Evolutionary conservation across 2,888 invertebrate genomes (phyloP).

Genomic region (Brachyptera risi): DNA sequence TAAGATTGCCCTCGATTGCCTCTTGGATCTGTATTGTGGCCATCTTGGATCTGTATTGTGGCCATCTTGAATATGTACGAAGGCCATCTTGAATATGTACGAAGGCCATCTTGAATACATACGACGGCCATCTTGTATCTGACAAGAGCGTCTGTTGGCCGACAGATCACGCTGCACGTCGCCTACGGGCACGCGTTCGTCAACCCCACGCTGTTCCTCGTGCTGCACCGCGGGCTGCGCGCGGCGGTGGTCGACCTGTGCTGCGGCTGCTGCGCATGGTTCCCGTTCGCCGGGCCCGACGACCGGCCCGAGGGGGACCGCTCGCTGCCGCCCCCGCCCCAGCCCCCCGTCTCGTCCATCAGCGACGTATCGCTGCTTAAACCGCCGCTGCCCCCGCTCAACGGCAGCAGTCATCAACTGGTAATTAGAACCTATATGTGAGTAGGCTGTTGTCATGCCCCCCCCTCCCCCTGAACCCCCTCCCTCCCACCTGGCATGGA

Average conservation of each 20-base stretch:
- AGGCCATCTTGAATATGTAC: too few relatives aligned
- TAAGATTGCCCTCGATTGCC: too few relatives aligned
- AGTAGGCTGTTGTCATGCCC: conserved; percentile 43
- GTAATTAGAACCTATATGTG: conserved; percentile 54
- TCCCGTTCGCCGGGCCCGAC: conserved; percentile 42
- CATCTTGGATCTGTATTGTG: too few relatives aligned
- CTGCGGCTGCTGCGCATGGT: conserved; percentile 68
- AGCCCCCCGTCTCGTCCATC: conserved; percentile 27
- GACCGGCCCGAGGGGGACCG: conserved; percentile 35
- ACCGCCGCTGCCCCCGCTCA: conserved; percentile 24
- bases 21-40: too few relatives aligned
- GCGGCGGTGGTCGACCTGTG: conserved; percentile 68
- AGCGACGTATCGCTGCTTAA: conserved; percentile 36
- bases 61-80: too few relatives aligned
- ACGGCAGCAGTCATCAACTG: conserved; percentile 39
- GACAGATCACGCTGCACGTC: conserved; percentile 79
- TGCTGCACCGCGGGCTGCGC: conserved; percentile 69
- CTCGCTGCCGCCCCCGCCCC: conserved; percentile 29
- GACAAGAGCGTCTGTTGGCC: conserved; percentile 34
- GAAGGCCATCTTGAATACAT: background rate
- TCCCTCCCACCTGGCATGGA: too few relatives aligned
- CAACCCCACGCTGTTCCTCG: conserved; percentile 75
- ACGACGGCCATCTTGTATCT: background rate
- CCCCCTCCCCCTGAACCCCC: too few relatives aligned
- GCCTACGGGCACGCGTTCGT: conserved; percentile 84